A percentile compares a stretch with the other conserved stretches of the same genome.
These are phyloP conservation scores for Podarcis raffonei DNA, from an alignment of 2,113 vertebrate species.

Conservation along the genomic window DNA sequence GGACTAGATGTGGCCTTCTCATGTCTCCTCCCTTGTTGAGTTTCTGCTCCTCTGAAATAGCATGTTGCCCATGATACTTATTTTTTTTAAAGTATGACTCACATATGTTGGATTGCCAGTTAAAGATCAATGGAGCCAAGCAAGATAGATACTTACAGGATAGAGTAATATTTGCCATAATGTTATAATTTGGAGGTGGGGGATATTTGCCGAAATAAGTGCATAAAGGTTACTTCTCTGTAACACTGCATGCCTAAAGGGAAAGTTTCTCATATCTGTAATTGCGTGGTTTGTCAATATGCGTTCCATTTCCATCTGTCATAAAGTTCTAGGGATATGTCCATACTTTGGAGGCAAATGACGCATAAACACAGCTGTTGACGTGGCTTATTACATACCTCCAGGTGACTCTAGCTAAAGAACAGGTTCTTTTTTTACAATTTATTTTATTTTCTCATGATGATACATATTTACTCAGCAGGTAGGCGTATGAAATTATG, in stretches of 20 bases:
- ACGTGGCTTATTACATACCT: conserved; percentile 39
- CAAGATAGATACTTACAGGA: background rate
- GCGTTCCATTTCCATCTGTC: conserved; percentile 24
- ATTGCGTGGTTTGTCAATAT: background rate
- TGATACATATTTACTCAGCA: background rate
- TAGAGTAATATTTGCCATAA: background rate
- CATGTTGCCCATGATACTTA: background rate
- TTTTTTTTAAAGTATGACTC: background rate
- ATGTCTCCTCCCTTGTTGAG: background rate
- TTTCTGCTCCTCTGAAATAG: background rate
- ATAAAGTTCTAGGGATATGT: background rate
- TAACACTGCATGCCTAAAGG: background rate
- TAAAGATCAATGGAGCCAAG: background rate
- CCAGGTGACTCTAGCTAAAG: conserved; percentile 31
- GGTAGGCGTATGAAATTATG: conserved; percentile 11
- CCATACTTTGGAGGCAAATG: conserved; percentile 22
- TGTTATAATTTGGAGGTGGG: background rate
- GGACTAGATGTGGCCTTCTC: too few species aligned
- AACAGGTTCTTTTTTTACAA: conserved; percentile 18
- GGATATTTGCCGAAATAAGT: background rate
- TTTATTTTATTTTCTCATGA: background rate
- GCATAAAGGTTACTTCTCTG: conserved; percentile 3
- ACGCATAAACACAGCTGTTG: conserved; percentile 50
- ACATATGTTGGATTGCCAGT: background rate
- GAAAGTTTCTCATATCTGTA: conserved; percentile 1